Base-by-base conservation (phyloP, 2,113 vertebrate species). In the Cygnus atratus region DNA sequence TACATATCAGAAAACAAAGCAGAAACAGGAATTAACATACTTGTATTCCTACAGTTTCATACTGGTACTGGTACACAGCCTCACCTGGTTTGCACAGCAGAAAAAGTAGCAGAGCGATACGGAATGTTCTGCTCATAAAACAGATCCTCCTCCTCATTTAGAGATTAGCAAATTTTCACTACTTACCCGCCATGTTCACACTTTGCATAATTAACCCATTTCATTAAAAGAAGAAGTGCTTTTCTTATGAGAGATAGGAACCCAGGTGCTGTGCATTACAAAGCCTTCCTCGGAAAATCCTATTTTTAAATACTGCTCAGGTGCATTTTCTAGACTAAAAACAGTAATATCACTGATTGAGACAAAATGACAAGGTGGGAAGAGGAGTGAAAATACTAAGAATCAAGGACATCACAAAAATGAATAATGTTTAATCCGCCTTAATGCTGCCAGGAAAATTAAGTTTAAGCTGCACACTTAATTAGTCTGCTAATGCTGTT, bases 381-480 rank as follows among this genome's bases (percentile, higher is more conserved):
- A 95, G 33, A 73, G n/a, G 35, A 94, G 46, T 16, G n/a, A 80
- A 94, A 93, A 93, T 48, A 76, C 84, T 76, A 11, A 87, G 91
- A 88, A 92, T 46, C 90, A 95, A 96, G 95, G 92, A 87, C 94
- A 95, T 70, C 79, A 80, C 88, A 90, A 92, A 92, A 95, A 96
- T 87, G 90, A 96, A 94, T 92, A 90, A 72, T 37, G 58, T 71
- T 95, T 96, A 96, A 95, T 96, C 93, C 20, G 0, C 84, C 72
- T 92, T 96, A 95, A 91, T 94, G 95, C 86, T 87, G 92, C 84
- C 75, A 92, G 85, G 90, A 97, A 97, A 97, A 96, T 96, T 94
- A 95, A 95, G 93, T 96, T 97, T 88, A 95, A 97, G 90, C 94
- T 88, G 88, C 93, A 91, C 90, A 95, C 89, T 95, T 93, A 97